Conservation (phyloP, 1,140 invertebrate genomes). For the Archivesica marissinica region DNA sequence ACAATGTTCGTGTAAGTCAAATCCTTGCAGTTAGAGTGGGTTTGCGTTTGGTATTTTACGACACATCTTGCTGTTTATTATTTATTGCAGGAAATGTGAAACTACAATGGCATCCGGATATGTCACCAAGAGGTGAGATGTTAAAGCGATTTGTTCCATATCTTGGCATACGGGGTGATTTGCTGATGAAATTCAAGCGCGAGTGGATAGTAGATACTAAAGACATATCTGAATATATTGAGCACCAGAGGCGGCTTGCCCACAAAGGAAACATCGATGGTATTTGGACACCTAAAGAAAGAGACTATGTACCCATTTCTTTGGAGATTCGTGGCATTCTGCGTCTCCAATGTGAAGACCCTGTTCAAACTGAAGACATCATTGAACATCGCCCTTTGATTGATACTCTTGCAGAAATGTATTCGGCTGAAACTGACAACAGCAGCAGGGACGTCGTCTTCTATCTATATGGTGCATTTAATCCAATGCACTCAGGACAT, state of each 20-base stretch:
- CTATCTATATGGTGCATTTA: not conserved
- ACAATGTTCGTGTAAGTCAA: too few relatives aligned
- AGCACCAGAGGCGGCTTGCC: not conserved
- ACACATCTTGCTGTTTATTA: too few relatives aligned
- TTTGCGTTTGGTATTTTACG: too few relatives aligned
- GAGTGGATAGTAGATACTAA: not conserved
- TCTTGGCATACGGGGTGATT: not conserved
- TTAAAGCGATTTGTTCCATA: not conserved
- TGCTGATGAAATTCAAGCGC: not conserved
- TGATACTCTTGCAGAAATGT: not conserved
- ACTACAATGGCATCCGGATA: not conserved
- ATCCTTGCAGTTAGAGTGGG: too few relatives aligned
- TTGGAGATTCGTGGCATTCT: not conserved
- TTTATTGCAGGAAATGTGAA: not conserved
- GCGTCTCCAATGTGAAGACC: not conserved
- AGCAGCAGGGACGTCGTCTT: not conserved
- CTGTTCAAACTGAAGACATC: not conserved
- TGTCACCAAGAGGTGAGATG: not conserved
- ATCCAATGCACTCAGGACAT: not conserved
- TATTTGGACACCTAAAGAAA: conserved; percentile 4
- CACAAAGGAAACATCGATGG: not conserved
- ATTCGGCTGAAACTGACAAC: not conserved
- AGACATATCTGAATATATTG: not conserved
- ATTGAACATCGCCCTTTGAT: not conserved
- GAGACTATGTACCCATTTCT: not conserved